Evolutionary conservation across 2,888 invertebrate genomes (phyloP).

Genomic region (Ecliptopera silaceata): DNA sequence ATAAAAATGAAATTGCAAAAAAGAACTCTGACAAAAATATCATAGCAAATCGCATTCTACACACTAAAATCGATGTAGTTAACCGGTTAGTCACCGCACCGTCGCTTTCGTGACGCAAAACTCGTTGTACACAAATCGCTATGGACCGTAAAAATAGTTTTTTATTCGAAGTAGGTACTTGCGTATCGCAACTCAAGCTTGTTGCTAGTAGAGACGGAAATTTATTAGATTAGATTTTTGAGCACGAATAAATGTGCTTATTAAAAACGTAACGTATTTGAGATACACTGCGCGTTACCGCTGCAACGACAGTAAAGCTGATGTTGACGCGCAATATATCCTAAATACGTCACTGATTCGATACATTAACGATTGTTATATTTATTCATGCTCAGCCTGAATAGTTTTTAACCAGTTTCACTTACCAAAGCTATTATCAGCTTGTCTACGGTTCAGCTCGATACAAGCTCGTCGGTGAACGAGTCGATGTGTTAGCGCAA

Average conservation of each 20-base stretch:
- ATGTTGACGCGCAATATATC: too few relatives aligned
- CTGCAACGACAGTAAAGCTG: too few relatives aligned
- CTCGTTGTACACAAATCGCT: constrained; percentile 21
- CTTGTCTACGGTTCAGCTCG: constrained; percentile 93
- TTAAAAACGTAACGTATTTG: too few relatives aligned
- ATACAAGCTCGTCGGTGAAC: constrained; percentile 95
- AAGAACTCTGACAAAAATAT: constrained; percentile 6
- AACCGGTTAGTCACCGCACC: constrained; percentile 34
- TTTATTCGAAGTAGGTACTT: constrained; percentile 22
- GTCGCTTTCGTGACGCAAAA: constrained; percentile 30
- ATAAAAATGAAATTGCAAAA: constrained; percentile 8
- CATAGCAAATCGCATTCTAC: constrained; percentile 21
- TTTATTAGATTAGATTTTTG: too few relatives aligned
- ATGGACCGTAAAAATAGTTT: constrained; percentile 27
- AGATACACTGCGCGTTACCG: too few relatives aligned
- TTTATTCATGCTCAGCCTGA: too few relatives aligned
- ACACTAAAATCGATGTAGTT: constrained; percentile 21
- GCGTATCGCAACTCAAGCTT: constrained; percentile 8
- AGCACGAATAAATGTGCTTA: too few relatives aligned
- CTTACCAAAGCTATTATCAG: constrained; percentile 93
- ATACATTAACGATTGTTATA: too few relatives aligned
- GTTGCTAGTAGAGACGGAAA: not conserved
- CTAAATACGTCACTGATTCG: too few relatives aligned
- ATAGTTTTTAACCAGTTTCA: constrained; percentile 8
- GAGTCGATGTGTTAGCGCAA: constrained; percentile 93